A percentile compares a stretch with the other conserved stretches of the same genome.
Conservation (phyloP, 2,113 vertebrate genomes). For the Picathartes gymnocephalus region DNA sequence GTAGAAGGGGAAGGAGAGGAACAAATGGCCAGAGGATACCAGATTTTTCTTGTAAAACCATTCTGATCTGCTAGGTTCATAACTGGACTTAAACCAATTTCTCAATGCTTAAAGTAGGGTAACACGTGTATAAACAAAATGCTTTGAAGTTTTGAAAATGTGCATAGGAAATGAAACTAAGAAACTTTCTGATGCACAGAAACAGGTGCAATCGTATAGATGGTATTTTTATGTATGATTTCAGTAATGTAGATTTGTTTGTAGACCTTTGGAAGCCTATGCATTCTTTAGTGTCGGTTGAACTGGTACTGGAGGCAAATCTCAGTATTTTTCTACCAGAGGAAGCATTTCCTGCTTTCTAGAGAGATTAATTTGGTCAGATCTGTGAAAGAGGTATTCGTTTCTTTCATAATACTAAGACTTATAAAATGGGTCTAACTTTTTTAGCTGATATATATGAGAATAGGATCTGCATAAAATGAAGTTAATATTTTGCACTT, state of each 20-base stretch:
- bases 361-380: neutral
- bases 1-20: neutral
- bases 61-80: neutral
- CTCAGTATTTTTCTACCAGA: neutral
- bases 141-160: neutral
- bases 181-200: neutral
- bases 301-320: neutral
- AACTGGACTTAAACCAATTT: neutral
- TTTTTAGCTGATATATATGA: neutral
- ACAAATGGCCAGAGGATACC: neutral
- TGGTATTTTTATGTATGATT: neutral
- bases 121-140: neutral
- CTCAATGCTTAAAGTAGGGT: neutral
- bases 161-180: neutral
- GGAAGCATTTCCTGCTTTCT: neutral
- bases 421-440: rapidly evolving
- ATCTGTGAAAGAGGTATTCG: neutral
- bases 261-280: neutral
- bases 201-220: neutral
- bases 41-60: neutral
- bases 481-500: neutral
- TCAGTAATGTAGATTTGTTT: neutral
- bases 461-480: neutral
- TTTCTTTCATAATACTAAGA: neutral
- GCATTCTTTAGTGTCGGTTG: rapidly evolving